Evolutionary conservation across 23 tunicate species (phyloP), one percentile per base, ranked within the genome.

Genomic region (Styela clava): DNA sequence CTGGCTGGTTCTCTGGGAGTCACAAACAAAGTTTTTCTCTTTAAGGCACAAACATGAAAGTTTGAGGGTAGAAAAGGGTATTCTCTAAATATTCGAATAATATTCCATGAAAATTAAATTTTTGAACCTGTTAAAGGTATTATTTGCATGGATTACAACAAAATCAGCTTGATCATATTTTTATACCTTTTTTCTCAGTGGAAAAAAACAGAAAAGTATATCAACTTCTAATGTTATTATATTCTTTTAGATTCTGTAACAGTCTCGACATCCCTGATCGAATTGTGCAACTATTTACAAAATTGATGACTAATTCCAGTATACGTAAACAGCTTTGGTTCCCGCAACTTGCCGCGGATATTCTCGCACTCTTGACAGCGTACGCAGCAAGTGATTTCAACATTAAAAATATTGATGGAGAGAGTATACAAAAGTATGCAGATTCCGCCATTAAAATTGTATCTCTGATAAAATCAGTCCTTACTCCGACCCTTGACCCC

Each of bases 361-460:
- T 85, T 9, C 34, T 81, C 12, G 89, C 83, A 18, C 27, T 90
- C 70, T 64, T 90, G 19, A 90, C 95, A 27, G 87, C 89, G 20
- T 90, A 74, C 34, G 82, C 80, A 35, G 95, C 95, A 2, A 85
- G 89, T 74, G 95, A 90, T 82, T 90, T 90, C 79, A 90, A 90
- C 37, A 87, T 90, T 24, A 74, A 81, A 63, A 85, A 85, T 35
- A 35, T 90, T 61, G 70, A 27, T 32, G 31, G 28, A 1, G 74
- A 69, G 5, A 76, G 33, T 25, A 71, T 78, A 61, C 65, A 85
- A 69, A 74, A 68, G 34, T 90, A 69, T 74, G 79, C 72, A 24
- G 74, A 74, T 3, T 29, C 69, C 1, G 88, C 88, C 2, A 78
- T 69, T 22, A 64, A 84, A 30, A 52, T 89, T 22, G 34, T 89